Conservation (phyloP, 2,797 vertebrate genomes). For the Odontamblyopus lacepedii region DNA sequence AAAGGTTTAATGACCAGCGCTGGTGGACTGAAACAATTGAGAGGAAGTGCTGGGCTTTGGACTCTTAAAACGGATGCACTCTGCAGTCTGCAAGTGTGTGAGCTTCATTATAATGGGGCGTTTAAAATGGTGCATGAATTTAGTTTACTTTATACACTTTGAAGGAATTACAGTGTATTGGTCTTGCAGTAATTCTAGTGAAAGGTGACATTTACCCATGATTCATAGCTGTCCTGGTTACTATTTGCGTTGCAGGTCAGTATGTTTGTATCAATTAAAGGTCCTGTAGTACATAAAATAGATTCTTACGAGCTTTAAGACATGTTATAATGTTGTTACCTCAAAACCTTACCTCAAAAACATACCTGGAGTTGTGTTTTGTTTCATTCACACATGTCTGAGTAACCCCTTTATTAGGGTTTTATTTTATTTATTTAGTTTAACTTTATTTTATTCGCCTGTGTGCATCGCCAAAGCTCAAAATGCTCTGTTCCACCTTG, state of each 20-base stretch:
- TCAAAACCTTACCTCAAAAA: no score
- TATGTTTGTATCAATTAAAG: no score
- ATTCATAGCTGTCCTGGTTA: background rate
- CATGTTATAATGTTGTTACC: no score
- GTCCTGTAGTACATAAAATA: no score
- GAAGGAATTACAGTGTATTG: background rate
- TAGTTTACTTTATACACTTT: background rate
- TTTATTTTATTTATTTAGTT: no score
- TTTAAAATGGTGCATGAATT: background rate
- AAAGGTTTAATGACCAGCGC: constrained; percentile 54
- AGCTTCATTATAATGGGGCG: constrained; percentile 8
- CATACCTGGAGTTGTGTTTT: no score
- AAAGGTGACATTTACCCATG: background rate
- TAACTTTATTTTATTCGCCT: no score
- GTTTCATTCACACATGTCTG: no score
- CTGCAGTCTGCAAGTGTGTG: constrained; percentile 29
- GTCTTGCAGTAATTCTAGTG: background rate
- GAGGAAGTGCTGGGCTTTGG: constrained; percentile 62
- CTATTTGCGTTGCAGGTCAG: background rate
- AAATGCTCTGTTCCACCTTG: no score
- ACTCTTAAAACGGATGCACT: constrained; percentile 28
- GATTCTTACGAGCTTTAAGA: no score
- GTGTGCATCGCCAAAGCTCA: no score
- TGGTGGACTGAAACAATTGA: constrained; percentile 54
- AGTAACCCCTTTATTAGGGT: no score